Conservation (phyloP, 2,888 invertebrate genomes). For the Xanthorhoe spadicearia region DNA sequence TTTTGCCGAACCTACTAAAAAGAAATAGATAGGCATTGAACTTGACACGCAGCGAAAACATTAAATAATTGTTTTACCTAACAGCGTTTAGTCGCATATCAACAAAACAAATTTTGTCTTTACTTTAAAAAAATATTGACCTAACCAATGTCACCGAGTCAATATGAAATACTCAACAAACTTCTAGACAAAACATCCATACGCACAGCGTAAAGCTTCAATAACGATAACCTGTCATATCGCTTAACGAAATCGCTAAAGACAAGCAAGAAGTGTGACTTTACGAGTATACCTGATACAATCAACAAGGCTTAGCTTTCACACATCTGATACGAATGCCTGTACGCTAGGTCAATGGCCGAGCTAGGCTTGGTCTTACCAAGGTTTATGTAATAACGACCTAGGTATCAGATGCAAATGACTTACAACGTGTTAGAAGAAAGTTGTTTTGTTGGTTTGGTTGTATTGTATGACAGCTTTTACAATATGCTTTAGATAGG, state of each 20-base stretch:
- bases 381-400: slow-evolving; percentile 18
- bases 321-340: slow-evolving; percentile 36
- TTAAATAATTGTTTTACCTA: no score
- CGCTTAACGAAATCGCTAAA: not conserved
- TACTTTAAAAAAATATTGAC: not conserved
- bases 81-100: not conserved
- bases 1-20: no score
- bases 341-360: slow-evolving; percentile 18
- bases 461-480: not conserved
- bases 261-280: not conserved
- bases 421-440: not conserved
- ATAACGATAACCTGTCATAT: not conserved
- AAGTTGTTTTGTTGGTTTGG: not conserved
- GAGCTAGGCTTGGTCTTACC: slow-evolving; percentile 20
- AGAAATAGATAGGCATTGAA: no score
- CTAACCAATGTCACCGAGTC: not conserved
- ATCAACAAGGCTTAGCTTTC: slow-evolving; percentile 35
- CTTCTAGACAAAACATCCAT: not conserved
- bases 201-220: not conserved
- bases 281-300: slow-evolving; percentile 19
- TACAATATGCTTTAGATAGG: no score
- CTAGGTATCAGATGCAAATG: slow-evolving; percentile 3
- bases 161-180: not conserved
- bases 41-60: no score
- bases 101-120: not conserved